Evolutionary conservation across 2,113 vertebrate species (phyloP), one percentile per base, ranked within the genome.

Genomic region (Passer domesticus): DNA sequence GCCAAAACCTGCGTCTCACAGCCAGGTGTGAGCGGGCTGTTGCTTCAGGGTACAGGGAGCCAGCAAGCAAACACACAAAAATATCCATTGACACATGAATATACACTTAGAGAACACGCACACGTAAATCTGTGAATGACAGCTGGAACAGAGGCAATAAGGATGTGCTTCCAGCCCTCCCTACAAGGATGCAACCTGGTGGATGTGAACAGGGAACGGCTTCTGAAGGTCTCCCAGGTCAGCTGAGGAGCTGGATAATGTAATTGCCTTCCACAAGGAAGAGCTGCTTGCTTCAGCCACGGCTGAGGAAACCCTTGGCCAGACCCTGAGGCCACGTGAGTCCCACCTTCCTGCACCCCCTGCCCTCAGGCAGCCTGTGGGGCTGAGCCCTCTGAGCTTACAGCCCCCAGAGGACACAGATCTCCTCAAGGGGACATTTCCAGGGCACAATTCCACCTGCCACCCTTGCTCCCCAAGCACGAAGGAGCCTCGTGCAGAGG

Each of bases 51-150:
- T 90, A 97, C 82, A 98, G 96, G 97, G 96, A 98, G 97, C 80
- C 97, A 98, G 97, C 97, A 97, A 96, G 97, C 97, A 98, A 97
- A 98, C 94, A 97, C 92, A 98, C 95, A 98, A 88, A 96, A 95
- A 97, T 83, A 97, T 96, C 95, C 96, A 93, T 90, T 28, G 98
- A 98, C 97, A 98, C 98, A 98, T 97, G 97, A 94, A 97, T 92
- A 98, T 78, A 96, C 97, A 97, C 95, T 97, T 15, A 98, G 79
- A 97, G 75, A 92, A 96, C 96, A 98, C 79, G 44, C 39, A 97
- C 92, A 96, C n/a, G 81, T 35, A 53, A 94, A 94, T 90, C 95
- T 93, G 97, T 53, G 88, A 92, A 92, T 16, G 94, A 98, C 96
- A 97, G 97, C 70, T 90, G 5, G 64, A 91, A 94, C 73, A 92